Evolutionary conservation across 2,113 vertebrate species (phyloP).

Genomic region (Chelonoidis abingdonii): DNA sequence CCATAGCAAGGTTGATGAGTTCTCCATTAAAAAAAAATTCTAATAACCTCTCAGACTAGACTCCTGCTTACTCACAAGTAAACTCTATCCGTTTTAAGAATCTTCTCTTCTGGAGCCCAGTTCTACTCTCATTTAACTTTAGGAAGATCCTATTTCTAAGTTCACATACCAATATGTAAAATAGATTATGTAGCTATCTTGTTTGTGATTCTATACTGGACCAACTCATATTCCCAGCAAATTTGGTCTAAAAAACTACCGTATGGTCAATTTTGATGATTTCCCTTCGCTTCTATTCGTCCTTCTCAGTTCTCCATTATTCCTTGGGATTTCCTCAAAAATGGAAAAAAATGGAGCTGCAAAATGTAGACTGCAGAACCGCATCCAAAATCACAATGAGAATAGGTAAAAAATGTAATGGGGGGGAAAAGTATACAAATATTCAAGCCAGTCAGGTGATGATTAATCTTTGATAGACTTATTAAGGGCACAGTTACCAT

Average conservation of each 20-base stretch:
- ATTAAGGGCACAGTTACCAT: not conserved
- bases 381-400: not conserved
- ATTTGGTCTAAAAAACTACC: not conserved
- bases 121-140: slow-evolving; percentile 19
- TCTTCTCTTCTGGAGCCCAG: not conserved
- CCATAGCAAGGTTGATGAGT: not conserved
- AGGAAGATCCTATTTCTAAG: not conserved
- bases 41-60: not conserved
- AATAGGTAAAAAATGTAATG: not conserved
- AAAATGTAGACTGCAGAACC: not conserved
- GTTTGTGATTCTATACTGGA: not conserved
- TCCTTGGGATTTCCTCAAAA: not conserved
- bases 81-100: not conserved
- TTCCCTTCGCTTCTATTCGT: slow-evolving; percentile 3
- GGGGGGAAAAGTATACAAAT: not conserved
- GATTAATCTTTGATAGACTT: not conserved
- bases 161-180: not conserved
- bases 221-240: not conserved
- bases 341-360: not conserved
- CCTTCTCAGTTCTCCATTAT: not conserved
- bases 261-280: not conserved
- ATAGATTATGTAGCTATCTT: not conserved
- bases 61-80: not conserved
- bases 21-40: not conserved
- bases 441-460: not conserved